phyloP scores from a whole-genome alignment of 2,797 vertebrate species.

The Fistularia tabacaria region DNA sequence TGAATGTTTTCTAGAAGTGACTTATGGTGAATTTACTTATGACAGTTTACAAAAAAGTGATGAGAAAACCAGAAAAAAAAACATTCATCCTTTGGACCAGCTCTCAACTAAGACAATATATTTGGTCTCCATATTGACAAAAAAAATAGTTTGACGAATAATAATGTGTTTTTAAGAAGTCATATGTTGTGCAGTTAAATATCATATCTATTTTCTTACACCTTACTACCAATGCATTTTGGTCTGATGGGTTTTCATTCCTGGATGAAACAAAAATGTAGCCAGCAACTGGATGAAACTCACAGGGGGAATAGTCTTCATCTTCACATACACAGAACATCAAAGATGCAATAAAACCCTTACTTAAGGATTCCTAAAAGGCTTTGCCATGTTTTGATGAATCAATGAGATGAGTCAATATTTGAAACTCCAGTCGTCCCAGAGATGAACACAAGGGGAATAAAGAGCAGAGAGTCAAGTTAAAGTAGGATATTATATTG shows the following conservation, averaged over 20 bases:
- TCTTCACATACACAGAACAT: slow-evolving; percentile 43
- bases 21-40: too few relatives aligned
- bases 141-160: too few relatives aligned
- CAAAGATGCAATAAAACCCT: slow-evolving; percentile 49
- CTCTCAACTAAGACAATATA: too few relatives aligned
- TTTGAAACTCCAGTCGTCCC: slow-evolving; percentile 39
- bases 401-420: slow-evolving; percentile 58
- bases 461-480: slow-evolving; percentile 16
- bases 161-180: too few relatives aligned
- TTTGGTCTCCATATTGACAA: too few relatives aligned
- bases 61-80: too few relatives aligned
- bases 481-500: slow-evolving; percentile 27
- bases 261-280: slow-evolving; percentile 12
- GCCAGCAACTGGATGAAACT: slow-evolving; percentile 15
- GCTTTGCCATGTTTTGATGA: slow-evolving; percentile 46
- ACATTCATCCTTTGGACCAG: too few relatives aligned
- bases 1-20: too few relatives aligned
- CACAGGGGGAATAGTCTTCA: slow-evolving; percentile 1
- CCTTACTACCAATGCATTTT: neutral
- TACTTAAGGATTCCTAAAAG: slow-evolving; percentile 58
- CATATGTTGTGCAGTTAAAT: too few relatives aligned
- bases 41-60: too few relatives aligned
- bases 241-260: slow-evolving; percentile 17
- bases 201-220: too few relatives aligned
- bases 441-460: slow-evolving; percentile 17